These are phyloP conservation scores for Catharus fuscescens DNA, from an alignment of 2,113 vertebrate species.

Conservation along the genomic window DNA sequence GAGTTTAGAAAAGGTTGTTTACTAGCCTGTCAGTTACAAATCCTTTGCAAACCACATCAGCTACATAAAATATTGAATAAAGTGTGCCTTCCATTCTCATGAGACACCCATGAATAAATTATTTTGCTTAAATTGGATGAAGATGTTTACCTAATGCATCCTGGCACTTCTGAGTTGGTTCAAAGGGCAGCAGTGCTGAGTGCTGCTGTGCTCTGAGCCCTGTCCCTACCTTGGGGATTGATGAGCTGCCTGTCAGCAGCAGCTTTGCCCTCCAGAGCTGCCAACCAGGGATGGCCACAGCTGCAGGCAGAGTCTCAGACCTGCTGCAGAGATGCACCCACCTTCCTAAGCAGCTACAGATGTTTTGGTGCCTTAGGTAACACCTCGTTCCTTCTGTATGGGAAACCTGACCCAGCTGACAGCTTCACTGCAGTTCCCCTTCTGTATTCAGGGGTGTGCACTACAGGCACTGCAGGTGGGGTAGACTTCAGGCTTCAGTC, in stretches of 20 bases:
- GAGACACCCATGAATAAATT: constrained; percentile 19
- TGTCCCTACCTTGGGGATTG: background rate
- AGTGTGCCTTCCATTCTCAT: background rate
- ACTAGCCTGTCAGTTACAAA: background rate
- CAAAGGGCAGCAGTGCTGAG: background rate
- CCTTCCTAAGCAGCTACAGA: background rate
- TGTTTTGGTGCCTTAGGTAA: background rate
- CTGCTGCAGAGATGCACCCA: background rate
- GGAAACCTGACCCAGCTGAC: background rate
- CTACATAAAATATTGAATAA: constrained; percentile 25
- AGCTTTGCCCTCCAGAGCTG: background rate
- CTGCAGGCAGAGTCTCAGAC: background rate
- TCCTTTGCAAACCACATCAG: background rate
- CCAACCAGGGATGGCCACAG: background rate
- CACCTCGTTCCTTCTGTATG: background rate
- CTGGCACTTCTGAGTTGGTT: background rate
- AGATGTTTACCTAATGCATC: constrained; percentile 1
- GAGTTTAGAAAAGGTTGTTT: background rate
- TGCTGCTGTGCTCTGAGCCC: background rate
- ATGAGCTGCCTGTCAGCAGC: background rate
- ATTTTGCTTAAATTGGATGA: constrained; percentile 11
- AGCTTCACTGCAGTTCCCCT: background rate
- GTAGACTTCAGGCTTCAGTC: too few species aligned
- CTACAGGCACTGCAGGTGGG: background rate
- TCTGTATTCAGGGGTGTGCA: background rate